phyloP scores from a whole-genome alignment of 2,888 invertebrate species.

The Spodoptera littoralis region DNA sequence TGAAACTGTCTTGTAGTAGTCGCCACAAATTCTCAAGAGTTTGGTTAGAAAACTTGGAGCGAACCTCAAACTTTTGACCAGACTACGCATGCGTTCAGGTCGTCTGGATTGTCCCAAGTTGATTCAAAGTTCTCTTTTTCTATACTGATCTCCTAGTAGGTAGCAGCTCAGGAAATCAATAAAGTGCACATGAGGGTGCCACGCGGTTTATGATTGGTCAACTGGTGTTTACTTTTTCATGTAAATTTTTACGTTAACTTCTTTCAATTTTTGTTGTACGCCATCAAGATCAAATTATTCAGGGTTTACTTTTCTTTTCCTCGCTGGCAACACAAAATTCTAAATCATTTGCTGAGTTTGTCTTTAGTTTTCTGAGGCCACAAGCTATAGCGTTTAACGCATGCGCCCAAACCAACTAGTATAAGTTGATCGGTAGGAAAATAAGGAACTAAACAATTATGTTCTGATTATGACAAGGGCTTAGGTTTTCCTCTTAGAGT shows the following conservation, averaged over 20 bases:
- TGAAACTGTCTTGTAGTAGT: too few species aligned
- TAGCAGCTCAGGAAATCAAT: slow-evolving; percentile 20
- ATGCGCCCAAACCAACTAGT: slow-evolving; percentile 5
- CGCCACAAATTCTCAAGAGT: too few species aligned
- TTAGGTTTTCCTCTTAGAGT: not conserved
- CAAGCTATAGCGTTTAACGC: slow-evolving; percentile 10
- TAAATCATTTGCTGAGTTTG: not conserved
- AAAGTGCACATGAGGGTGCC: slow-evolving; percentile 16
- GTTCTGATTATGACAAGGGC: not conserved
- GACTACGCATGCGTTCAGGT: slow-evolving; percentile 28
- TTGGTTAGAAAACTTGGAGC: too few species aligned
- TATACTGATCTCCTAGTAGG: slow-evolving; percentile 31
- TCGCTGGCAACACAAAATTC: not conserved
- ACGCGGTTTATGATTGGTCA: not conserved
- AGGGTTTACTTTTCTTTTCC: too few species aligned
- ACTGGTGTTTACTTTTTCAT: not conserved
- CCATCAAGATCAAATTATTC: too few species aligned
- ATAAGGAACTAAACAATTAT: not conserved
- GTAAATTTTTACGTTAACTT: too few species aligned
- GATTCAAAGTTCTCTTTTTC: slow-evolving; percentile 12
- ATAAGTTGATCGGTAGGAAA: not conserved
- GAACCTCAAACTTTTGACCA: not conserved
- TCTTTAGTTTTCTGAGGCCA: slow-evolving; percentile 2
- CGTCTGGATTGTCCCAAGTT: slow-evolving; percentile 16
- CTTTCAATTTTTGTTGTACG: too few species aligned